Percentiles rank a stretch among this genome's conserved stretches.
phyloP scores from a whole-genome alignment of 1,140 invertebrate species.

The Drosophila pseudoobscura region DNA sequence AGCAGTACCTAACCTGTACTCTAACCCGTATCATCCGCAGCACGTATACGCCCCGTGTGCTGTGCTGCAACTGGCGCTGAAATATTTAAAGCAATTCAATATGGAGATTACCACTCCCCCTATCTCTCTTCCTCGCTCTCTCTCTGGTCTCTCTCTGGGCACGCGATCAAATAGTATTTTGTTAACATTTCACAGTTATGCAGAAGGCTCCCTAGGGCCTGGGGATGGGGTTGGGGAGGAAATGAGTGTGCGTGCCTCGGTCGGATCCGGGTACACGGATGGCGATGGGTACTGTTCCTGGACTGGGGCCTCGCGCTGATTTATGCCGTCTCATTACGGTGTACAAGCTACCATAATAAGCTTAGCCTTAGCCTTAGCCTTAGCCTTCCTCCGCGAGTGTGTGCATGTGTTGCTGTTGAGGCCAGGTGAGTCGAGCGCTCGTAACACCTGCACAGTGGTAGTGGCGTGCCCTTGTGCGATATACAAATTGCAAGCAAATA shows the following conservation, averaged over 20 bases:
- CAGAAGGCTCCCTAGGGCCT: background rate
- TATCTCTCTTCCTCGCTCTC: background rate
- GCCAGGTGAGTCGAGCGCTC: constrained; percentile 39
- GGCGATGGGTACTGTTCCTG: constrained; percentile 18
- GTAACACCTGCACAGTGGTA: constrained; percentile 22
- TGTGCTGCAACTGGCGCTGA: constrained; percentile 44
- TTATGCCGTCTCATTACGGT: constrained; percentile 60
- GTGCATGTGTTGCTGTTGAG: constrained; percentile 1
- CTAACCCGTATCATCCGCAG: constrained; percentile 22
- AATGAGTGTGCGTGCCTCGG: constrained; percentile 3
- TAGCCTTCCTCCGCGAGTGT: background rate
- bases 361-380: constrained; percentile 19
- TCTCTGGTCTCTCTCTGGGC: constrained; percentile 16
- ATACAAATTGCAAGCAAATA: constrained; percentile 3
- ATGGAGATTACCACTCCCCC: constrained; percentile 53
- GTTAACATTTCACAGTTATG: constrained; percentile 71
- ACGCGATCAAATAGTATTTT: constrained; percentile 75
- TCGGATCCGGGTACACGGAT: background rate
- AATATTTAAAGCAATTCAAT: constrained; percentile 73
- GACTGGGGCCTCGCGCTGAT: constrained; percentile 27
- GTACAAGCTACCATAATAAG: constrained; percentile 60
- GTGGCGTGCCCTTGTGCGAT: background rate
- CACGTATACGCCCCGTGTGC: constrained; percentile 63
- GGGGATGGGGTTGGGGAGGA: too few species aligned
- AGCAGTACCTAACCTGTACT: background rate